Percentiles rank a stretch among this genome's conserved stretches.
These are phyloP conservation scores for Chymomyza costata DNA, from an alignment of 1,140 invertebrate genomes.

Conservation along the genomic window DNA sequence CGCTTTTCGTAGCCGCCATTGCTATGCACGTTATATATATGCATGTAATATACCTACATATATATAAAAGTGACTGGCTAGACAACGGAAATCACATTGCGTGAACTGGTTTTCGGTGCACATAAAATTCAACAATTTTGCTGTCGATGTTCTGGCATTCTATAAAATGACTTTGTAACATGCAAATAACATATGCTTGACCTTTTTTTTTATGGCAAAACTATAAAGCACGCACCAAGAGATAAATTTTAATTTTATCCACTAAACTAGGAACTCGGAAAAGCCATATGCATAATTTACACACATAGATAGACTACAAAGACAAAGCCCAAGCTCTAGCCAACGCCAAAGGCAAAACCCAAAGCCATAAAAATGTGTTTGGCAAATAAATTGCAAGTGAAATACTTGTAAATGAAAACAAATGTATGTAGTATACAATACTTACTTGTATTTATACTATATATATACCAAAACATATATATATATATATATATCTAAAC, in stretches of 20 bases:
- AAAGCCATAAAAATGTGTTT: slow-evolving; percentile 65
- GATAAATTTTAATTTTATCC: slow-evolving; percentile 65
- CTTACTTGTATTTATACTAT: no score
- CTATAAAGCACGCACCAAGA: slow-evolving; percentile 39
- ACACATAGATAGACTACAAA: no score
- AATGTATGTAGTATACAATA: slow-evolving; percentile 68
- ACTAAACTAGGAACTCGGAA: slow-evolving; percentile 23
- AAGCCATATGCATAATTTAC: slow-evolving; percentile 51
- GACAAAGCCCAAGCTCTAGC: slow-evolving; percentile 11
- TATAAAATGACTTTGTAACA: no score
- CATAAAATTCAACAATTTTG: no score
- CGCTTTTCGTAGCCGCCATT: neutral
- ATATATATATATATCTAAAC: no score
- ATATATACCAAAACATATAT: no score
- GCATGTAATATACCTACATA: no score
- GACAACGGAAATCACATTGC: slow-evolving; percentile 16
- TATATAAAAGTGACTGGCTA: slow-evolving; percentile 16
- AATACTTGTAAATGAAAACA: slow-evolving; percentile 73
- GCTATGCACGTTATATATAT: neutral
- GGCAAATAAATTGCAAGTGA: slow-evolving; percentile 69
- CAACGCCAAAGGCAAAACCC: slow-evolving; percentile 40
- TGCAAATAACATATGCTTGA: slow-evolving; percentile 29
- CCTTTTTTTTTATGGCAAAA: slow-evolving; percentile 37
- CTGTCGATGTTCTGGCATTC: no score
- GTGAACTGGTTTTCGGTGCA: no score